phyloP scores from a whole-genome alignment of 2,797 vertebrate species.

The Syngnathus rostellatus region DNA sequence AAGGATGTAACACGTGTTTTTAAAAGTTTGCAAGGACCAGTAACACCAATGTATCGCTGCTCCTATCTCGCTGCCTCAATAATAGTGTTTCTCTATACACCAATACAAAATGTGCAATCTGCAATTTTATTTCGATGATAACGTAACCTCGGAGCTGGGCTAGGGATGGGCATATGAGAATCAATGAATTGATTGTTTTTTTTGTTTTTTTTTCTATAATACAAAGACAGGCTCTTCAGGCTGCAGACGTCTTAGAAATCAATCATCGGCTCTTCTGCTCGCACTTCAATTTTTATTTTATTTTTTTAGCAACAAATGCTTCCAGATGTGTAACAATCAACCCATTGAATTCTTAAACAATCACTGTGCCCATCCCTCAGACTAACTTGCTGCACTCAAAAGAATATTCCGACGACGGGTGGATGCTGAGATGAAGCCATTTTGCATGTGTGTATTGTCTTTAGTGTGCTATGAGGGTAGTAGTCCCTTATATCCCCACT shows the following conservation, averaged over 20 bases:
- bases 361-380: background rate
- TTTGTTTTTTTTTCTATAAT: background rate
- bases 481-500: background rate
- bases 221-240: background rate
- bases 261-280: background rate
- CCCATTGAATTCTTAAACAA: background rate
- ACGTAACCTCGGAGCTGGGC: slow-evolving; percentile 43
- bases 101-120: slow-evolving; percentile 54
- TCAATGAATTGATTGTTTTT: background rate
- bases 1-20: slow-evolving; percentile 53
- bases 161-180: background rate
- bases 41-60: slow-evolving; percentile 45
- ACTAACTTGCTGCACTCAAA: slow-evolving; percentile 41
- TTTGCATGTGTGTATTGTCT: slow-evolving; percentile 67
- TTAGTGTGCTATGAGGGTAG: slow-evolving; percentile 39
- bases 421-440: slow-evolving; percentile 59
- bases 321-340: background rate
- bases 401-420: slow-evolving; percentile 47
- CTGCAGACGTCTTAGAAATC: background rate
- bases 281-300: background rate
- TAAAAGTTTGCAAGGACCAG: slow-evolving; percentile 52
- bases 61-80: slow-evolving; percentile 51
- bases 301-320: no score
- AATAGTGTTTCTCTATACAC: slow-evolving; percentile 54
- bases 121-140: slow-evolving; percentile 61